Base-by-base conservation (phyloP, 2,888 invertebrate species). In the Andrena marginata region DNA sequence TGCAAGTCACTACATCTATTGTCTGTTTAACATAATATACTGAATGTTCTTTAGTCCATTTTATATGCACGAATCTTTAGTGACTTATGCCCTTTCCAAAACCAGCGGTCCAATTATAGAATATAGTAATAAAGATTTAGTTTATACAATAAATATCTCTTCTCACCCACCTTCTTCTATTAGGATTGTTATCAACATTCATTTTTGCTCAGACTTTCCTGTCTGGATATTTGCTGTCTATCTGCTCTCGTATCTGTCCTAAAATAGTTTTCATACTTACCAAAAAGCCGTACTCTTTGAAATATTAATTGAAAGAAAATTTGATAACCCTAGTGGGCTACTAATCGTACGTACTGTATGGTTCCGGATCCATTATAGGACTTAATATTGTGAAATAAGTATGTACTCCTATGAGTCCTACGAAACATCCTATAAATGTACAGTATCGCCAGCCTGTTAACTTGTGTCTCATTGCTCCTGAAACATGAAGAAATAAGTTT, bases 281-380 rank as follows among this genome's bases (percentile, higher is more conserved):
- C 49, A 10, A n/a, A 77, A 63, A 74, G 71, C 69, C 0, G 6
- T 20, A 23, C 13, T 16, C 5, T 4, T 42, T 10, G 75, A 62
- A 72, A 42, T 67, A 63, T 75, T 68, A 23, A 23, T 26, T n/a
- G 49, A 31, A 72, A 54, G 42, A 23, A 68, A 35, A 16, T 13
- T 13, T 26, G n/a, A 8, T n/a, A 51, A 20, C 70, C 6, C 26
- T 48, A 10, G 5, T 42, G 33, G 0, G 33, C 59, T 5, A 26
- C 33, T 5, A 23, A 26, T 56, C 7, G n/a, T 48, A 91, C 96
- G 95, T 95, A 97, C 97, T 96, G 90, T 96, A 97, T 84, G 95
- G 94, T 0, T 96, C 95, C 79, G 96, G 93, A 93, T 97, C 95
- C 3, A 96, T 92, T 95, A 96, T 96, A 5, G 97, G 97, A 64